phyloP scores from a whole-genome alignment of 2,888 invertebrate species.

The Apodemia zela region DNA sequence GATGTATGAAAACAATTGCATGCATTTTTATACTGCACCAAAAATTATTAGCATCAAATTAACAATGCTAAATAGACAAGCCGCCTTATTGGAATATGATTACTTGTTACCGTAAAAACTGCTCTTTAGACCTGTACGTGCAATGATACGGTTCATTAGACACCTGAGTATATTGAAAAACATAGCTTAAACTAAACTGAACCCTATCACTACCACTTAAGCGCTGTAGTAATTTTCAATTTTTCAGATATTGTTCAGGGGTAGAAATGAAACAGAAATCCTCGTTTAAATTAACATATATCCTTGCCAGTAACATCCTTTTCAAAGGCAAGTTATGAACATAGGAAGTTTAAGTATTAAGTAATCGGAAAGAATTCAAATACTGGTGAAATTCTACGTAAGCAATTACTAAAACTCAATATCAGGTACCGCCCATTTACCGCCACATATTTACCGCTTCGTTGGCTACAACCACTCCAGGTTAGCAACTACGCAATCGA shows the following conservation, averaged over 20 bases:
- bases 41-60: constrained; percentile 69
- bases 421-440: no score
- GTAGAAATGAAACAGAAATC: constrained; percentile 31
- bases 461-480: no score
- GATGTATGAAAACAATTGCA: constrained; percentile 49
- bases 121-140: constrained; percentile 33
- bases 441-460: no score
- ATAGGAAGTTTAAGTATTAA: constrained; percentile 22
- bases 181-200: background rate
- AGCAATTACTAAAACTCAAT: no score
- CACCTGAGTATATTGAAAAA: constrained; percentile 16
- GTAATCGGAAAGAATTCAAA: no score
- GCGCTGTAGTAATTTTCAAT: background rate
- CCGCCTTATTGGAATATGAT: constrained; percentile 72
- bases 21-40: constrained; percentile 70
- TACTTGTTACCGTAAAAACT: constrained; percentile 43
- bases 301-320: constrained; percentile 31
- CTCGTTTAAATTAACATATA: constrained; percentile 27
- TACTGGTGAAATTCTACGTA: no score
- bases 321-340: constrained; percentile 22
- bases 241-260: background rate
- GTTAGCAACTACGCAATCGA: background rate
- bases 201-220: background rate
- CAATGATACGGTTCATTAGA: constrained; percentile 32
- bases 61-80: constrained; percentile 65